Conservation (phyloP, 2,888 invertebrate genomes). For the Agrochola macilenta region DNA sequence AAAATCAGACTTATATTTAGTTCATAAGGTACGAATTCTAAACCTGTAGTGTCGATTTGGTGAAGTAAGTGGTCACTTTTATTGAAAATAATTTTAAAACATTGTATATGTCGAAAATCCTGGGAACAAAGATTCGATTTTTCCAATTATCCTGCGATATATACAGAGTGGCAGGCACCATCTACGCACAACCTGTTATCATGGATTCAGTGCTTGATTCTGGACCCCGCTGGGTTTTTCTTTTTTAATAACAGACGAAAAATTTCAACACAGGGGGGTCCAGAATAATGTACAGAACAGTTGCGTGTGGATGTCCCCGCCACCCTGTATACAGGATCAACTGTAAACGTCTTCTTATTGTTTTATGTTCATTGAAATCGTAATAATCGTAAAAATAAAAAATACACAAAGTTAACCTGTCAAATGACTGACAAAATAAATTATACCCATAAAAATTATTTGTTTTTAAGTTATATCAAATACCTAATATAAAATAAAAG, state of each 20-base stretch:
- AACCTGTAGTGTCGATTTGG: conserved; percentile 50
- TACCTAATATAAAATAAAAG: not conserved
- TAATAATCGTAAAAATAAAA: too few species aligned
- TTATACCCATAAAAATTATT: not conserved
- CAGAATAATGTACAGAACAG: too few species aligned
- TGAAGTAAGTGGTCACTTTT: conserved; percentile 31
- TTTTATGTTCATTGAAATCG: not conserved
- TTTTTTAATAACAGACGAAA: too few species aligned
- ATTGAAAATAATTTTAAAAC: not conserved
- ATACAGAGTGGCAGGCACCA: not conserved
- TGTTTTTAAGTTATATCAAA: not conserved
- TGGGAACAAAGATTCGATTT: not conserved
- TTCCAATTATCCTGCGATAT: not conserved
- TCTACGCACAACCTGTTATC: too few species aligned
- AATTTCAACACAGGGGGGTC: too few species aligned
- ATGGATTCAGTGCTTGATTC: too few species aligned
- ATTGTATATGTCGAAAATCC: not conserved
- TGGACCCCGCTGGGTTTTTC: too few species aligned
- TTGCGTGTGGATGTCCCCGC: too few species aligned
- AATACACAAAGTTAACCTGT: too few species aligned
- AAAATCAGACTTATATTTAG: conserved; percentile 75
- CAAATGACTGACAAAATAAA: not conserved
- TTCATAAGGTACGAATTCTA: conserved; percentile 74
- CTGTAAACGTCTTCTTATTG: not conserved
- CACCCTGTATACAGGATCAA: not conserved